Evolutionary conservation across 2,888 invertebrate genomes (phyloP), one percentile per base, ranked within the genome.

Genomic region (Drosophila setosimentum): DNA sequence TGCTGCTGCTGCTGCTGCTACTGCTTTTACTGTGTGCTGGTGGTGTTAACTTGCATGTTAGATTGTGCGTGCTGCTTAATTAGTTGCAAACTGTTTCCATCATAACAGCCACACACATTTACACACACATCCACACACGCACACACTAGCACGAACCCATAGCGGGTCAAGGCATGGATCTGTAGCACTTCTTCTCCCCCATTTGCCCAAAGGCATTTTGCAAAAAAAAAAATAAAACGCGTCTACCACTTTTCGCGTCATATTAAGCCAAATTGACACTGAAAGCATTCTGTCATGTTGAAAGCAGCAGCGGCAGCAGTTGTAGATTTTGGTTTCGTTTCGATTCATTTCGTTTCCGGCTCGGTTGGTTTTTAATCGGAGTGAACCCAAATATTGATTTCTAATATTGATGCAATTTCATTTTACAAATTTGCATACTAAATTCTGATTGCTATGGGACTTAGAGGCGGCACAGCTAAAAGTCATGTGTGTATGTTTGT

Each of bases 381-480:
- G 45, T 32, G 62, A n/a, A 68, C 48, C 24, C 72, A 68, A 84
- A 85, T 89, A 90, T 90, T 91, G 90, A 90, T 91, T 91, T 89
- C 81, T 82, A 87, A 90, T 91, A 90, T 90, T 90, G 89, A 90
- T 90, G 89, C 86, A 90, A 90, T 87, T 89, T 82, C 90, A 89
- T 88, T 89, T 89, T 76, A 80, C 80, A 87, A 87, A 91, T 91
- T 89, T 89, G 80, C 91, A 90, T 91, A 89, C 81, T 80, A 83
- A 85, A 91, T 89, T 80, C 85, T 91, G 91, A 91, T 91, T 91
- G 91, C 88, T 91, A 78, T 74, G 91, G 91, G 91, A 91, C 85
- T 90, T 78, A 69, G 90, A 89, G 89, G 72, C 82, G 61, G 29
- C 58, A 54, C 62, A 35, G 86, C 63, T 78, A 70, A 75, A 82